A percentile compares a stretch with the other conserved stretches of the same genome.
Conservation (phyloP, 2,797 vertebrate species). For the Xenopus petersii region DNA sequence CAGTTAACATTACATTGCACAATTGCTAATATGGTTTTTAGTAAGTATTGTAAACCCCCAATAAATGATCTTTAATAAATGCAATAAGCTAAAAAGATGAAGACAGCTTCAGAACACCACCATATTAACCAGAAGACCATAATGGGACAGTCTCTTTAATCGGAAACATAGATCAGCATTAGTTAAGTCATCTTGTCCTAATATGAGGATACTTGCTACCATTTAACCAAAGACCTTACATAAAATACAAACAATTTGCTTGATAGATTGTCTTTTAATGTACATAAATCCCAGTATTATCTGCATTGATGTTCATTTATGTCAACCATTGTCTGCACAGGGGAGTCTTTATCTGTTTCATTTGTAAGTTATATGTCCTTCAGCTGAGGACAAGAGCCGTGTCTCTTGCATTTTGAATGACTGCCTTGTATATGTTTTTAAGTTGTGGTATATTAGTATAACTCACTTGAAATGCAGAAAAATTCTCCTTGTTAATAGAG, state of each 20-base stretch:
- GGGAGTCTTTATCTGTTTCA: constrained; percentile 44
- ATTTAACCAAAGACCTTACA: constrained; percentile 31
- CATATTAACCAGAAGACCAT: too few relatives aligned
- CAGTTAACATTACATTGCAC: too few relatives aligned
- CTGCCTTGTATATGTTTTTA: constrained; percentile 8
- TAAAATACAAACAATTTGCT: constrained; percentile 43
- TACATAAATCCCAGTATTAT: constrained; percentile 47
- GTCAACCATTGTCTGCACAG: constrained; percentile 44
- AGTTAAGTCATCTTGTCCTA: constrained; percentile 5
- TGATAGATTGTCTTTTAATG: constrained; percentile 47
- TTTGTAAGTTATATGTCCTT: constrained; percentile 49
- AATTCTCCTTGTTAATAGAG: not conserved
- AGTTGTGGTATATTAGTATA: not conserved
- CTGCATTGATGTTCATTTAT: constrained; percentile 48
- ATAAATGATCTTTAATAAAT: too few relatives aligned
- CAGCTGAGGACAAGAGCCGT: constrained; percentile 30
- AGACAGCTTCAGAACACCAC: too few relatives aligned
- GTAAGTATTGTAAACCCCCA: too few relatives aligned
- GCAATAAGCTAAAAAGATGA: too few relatives aligned
- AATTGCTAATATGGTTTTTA: too few relatives aligned
- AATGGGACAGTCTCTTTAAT: too few relatives aligned
- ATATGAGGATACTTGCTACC: constrained; percentile 28
- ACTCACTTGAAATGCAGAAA: not conserved
- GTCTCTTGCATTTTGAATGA: constrained; percentile 33
- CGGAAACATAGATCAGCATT: not conserved